Conservation (phyloP, 2,888 invertebrate genomes). For the Oscheius sp. region DNA sequence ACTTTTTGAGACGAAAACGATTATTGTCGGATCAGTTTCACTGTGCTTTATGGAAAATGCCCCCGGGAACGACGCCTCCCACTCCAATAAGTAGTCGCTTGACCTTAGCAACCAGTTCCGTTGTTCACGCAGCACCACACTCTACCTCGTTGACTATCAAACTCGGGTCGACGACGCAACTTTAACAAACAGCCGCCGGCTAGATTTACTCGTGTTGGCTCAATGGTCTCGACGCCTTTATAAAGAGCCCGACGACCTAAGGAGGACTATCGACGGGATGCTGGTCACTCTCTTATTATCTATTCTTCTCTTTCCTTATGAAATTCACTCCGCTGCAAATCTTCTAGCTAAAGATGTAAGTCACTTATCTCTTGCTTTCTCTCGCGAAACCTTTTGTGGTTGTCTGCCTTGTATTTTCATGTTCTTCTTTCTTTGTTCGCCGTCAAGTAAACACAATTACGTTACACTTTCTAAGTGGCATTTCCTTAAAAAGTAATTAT, state of each 20-base stretch:
- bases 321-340: neutral
- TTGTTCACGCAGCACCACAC: neutral
- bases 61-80: neutral
- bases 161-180: neutral
- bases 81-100: conserved; percentile 16
- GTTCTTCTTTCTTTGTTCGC: neutral
- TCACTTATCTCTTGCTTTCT: neutral
- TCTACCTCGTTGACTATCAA: neutral
- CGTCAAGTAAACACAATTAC: neutral
- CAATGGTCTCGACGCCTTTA: conserved; percentile 12
- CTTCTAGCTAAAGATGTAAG: conserved; percentile 14
- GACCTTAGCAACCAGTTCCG: conserved; percentile 29
- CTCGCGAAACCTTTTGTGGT: neutral
- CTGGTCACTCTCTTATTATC: neutral
- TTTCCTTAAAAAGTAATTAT: neutral
- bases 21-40: conserved; percentile 14
- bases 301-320: neutral
- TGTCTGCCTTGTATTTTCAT: neutral
- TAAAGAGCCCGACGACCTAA: neutral
- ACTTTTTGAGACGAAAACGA: too few species aligned
- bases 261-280: neutral
- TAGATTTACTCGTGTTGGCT: conserved; percentile 15
- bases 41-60: neutral
- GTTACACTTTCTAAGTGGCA: too few species aligned
- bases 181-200: conserved; percentile 22